A percentile compares a stretch with the other conserved stretches of the same genome.
Evolutionary conservation across 2,888 invertebrate genomes (phyloP).

Genomic region (Drosophila planitibia): DNA sequence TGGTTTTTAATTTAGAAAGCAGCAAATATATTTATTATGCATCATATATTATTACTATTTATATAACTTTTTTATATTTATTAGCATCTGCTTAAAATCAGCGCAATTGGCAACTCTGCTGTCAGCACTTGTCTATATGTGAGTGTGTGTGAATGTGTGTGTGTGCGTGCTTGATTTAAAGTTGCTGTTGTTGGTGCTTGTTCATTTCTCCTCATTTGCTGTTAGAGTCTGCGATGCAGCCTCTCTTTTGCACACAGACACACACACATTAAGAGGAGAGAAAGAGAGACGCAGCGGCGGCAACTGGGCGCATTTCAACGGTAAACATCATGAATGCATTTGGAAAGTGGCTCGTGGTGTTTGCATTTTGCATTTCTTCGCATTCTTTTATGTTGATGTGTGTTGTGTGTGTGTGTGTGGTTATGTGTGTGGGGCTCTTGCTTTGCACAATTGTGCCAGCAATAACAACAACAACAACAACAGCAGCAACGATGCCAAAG

Average conservation of each 20-base stretch:
- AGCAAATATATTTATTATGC: background rate
- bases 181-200: conserved; percentile 37
- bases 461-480: conserved; percentile 44
- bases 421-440: conserved; percentile 50
- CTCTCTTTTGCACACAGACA: conserved; percentile 53
- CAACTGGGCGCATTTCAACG: conserved; percentile 80
- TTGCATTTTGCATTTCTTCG: conserved; percentile 81
- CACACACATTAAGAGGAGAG: conserved; percentile 14
- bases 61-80: no score
- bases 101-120: conserved; percentile 48
- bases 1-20: background rate
- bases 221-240: conserved; percentile 42
- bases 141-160: conserved; percentile 15
- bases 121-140: conserved; percentile 26
- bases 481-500: conserved; percentile 61
- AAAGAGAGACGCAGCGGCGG: conserved; percentile 36
- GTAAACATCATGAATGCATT: conserved; percentile 82
- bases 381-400: conserved; percentile 80
- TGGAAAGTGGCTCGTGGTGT: conserved; percentile 83
- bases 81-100: conserved; percentile 28
- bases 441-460: conserved; percentile 75
- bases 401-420: conserved; percentile 40
- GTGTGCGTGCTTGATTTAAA: conserved; percentile 34
- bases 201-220: conserved; percentile 70
- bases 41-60: background rate